A percentile compares a stretch with the other conserved stretches of the same genome.
These are phyloP conservation scores for Dorcus parallelipipedus DNA, from an alignment of 2,888 invertebrate species.

Conservation along the genomic window DNA sequence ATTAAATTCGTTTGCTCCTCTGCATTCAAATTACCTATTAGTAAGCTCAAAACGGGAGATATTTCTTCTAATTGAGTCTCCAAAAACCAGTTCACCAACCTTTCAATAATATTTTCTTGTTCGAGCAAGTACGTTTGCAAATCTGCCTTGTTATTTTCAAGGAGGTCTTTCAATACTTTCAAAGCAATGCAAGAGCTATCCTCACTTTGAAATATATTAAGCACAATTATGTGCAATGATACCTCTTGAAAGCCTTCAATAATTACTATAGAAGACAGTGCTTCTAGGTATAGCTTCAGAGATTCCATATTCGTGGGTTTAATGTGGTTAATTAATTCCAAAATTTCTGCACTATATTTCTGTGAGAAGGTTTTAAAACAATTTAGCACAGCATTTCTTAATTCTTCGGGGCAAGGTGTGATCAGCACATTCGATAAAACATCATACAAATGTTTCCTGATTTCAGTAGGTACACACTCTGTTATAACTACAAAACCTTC, in stretches of 20 bases:
- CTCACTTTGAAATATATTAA: constrained; percentile 33
- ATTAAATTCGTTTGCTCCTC: constrained; percentile 50
- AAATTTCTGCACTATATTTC: constrained; percentile 56
- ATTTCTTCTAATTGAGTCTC: neutral
- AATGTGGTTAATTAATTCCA: constrained; percentile 51
- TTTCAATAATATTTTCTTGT: constrained; percentile 47
- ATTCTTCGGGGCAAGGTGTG: constrained; percentile 46
- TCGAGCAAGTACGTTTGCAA: constrained; percentile 42
- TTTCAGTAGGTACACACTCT: constrained; percentile 48
- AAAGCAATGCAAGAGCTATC: constrained; percentile 33
- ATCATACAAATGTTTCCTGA: constrained; percentile 55
- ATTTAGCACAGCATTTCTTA: constrained; percentile 50
- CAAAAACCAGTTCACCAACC: constrained; percentile 41
- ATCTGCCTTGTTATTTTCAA: constrained; percentile 1
- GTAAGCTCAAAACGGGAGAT: constrained; percentile 47
- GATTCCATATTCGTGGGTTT: constrained; percentile 26
- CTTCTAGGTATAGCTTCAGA: constrained; percentile 41
- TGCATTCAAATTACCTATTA: constrained; percentile 46
- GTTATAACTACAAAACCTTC: constrained; percentile 53
- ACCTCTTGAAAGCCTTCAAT: constrained; percentile 52
- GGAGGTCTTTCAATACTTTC: constrained; percentile 34
- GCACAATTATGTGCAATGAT: constrained; percentile 34
- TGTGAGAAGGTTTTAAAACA: constrained; percentile 55
- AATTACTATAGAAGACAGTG: constrained; percentile 51
- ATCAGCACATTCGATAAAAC: constrained; percentile 53